phyloP scores from a whole-genome alignment of 92 coral and sea anemone species.

The Heliopora coerulea region DNA sequence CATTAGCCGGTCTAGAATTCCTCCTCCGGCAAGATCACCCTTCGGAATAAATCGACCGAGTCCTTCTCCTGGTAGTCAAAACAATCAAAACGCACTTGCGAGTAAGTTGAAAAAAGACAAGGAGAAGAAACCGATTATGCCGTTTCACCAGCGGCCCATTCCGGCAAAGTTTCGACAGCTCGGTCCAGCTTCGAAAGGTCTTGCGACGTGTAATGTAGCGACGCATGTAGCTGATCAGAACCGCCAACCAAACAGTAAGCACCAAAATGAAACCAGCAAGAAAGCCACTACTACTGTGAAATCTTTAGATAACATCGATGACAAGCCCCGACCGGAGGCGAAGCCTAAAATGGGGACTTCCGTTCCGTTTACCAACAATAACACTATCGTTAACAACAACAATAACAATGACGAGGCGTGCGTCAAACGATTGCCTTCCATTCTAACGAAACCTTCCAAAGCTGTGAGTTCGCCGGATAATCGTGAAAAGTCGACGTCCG shows the following conservation, averaged over 20 bases:
- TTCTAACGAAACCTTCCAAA: slow-evolving; percentile 27
- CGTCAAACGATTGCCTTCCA: slow-evolving; percentile 14
- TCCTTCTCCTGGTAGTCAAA: slow-evolving; percentile 70
- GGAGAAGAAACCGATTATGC: slow-evolving; percentile 81
- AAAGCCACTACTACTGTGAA: background rate
- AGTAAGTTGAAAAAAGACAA: slow-evolving; percentile 75
- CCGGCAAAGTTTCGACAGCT: background rate
- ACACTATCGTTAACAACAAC: background rate
- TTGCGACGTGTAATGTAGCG: slow-evolving; percentile 76
- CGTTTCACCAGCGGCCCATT: slow-evolving; percentile 87
- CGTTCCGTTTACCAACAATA: background rate
- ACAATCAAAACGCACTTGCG: slow-evolving; percentile 54
- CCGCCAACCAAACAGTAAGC: slow-evolving; percentile 27
- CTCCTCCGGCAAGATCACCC: slow-evolving; percentile 80
- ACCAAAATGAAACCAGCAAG: background rate
- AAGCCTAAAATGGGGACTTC: background rate
- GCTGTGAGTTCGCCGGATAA: background rate
- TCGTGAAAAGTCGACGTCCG: slow-evolving; percentile 11
- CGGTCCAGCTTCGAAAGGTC: slow-evolving; percentile 73
- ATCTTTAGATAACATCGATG: background rate
- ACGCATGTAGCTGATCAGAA: slow-evolving; percentile 50
- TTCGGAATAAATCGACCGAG: slow-evolving; percentile 87
- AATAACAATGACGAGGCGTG: slow-evolving; percentile 23
- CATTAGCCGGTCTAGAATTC: slow-evolving; percentile 77
- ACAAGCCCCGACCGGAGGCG: background rate